phyloP scores from a whole-genome alignment of 2,888 invertebrate genomes.

The Polymixis flavicincta region DNA sequence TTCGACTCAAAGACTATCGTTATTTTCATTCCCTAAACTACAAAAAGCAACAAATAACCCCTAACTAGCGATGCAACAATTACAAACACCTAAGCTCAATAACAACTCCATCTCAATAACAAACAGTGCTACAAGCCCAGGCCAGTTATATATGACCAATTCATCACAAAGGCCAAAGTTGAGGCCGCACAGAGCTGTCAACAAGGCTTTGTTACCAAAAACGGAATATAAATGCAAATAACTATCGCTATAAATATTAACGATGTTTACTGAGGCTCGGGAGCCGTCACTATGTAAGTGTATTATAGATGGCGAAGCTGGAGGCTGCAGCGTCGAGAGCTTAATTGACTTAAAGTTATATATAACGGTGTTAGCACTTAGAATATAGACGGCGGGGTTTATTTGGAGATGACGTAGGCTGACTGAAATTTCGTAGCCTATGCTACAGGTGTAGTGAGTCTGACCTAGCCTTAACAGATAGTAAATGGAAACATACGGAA shows the following conservation, averaged over 20 bases:
- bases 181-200: slow-evolving; percentile 20
- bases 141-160: slow-evolving; percentile 27
- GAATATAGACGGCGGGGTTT: slow-evolving; percentile 1
- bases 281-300: slow-evolving; percentile 24
- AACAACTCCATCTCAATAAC: slow-evolving; percentile 16
- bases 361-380: slow-evolving; percentile 21
- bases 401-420: slow-evolving; percentile 24
- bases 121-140: slow-evolving; percentile 12
- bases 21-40: background rate
- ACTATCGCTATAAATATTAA: slow-evolving; percentile 52
- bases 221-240: slow-evolving; percentile 56
- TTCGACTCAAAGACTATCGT: background rate
- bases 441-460: background rate
- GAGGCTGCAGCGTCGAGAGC: slow-evolving; percentile 13
- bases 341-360: slow-evolving; percentile 46
- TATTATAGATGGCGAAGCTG: slow-evolving; percentile 39
- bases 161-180: slow-evolving; percentile 26
- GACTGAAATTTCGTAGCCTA: background rate
- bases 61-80: background rate
- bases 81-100: background rate
- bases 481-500: background rate
- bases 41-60: background rate
- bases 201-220: slow-evolving; percentile 42
- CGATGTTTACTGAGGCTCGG: slow-evolving; percentile 20
- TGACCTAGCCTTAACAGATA: background rate